A percentile compares a stretch with the other conserved stretches of the same genome.
Conservation (phyloP, 2,888 invertebrate genomes). For the Lasioglossum villosulum region DNA sequence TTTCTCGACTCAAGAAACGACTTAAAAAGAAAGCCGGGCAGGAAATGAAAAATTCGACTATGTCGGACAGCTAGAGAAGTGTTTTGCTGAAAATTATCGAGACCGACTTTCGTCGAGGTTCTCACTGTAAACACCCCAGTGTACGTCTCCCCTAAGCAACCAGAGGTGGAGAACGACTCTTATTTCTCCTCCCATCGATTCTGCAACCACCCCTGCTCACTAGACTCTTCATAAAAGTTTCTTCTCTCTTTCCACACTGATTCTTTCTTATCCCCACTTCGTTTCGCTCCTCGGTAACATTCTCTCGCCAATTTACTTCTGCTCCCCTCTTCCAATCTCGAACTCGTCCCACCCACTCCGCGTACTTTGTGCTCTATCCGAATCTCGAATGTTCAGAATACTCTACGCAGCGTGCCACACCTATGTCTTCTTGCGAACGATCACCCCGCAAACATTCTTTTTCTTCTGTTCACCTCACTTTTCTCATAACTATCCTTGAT, state of each 20-base stretch:
- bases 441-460: neutral
- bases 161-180: neutral
- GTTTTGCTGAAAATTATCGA: neutral
- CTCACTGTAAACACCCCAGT: neutral
- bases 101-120: neutral
- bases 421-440: neutral
- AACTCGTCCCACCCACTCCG: neutral
- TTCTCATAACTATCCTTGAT: neutral
- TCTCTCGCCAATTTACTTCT: constrained; percentile 1
- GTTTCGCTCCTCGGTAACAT: neutral
- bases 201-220: neutral
- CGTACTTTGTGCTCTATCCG: neutral
- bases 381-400: neutral
- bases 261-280: neutral
- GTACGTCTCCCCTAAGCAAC: neutral
- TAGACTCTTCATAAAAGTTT: constrained; percentile 7
- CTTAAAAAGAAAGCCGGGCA: too few relatives aligned
- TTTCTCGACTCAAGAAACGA: too few relatives aligned
- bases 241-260: neutral
- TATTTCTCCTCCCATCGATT: neutral
- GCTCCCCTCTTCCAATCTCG: neutral
- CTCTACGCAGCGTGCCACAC: neutral
- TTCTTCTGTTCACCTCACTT: neutral
- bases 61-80: neutral
- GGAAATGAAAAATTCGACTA: neutral